Conservation (phyloP, 2,888 invertebrate species). For the Siphonodentalium dalli region DNA sequence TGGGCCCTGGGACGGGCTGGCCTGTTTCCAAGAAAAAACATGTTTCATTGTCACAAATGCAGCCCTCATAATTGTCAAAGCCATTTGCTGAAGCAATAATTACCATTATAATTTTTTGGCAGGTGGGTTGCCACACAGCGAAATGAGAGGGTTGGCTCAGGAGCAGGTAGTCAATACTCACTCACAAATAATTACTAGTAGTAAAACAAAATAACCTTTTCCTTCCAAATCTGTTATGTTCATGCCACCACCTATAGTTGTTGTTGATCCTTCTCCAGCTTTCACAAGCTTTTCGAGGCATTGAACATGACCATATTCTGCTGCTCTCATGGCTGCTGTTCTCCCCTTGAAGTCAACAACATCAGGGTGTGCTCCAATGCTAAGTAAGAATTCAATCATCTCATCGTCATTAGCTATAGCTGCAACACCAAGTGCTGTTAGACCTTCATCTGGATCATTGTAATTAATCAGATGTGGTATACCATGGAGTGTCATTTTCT, state of each 20-base stretch:
- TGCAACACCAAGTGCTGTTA: slow-evolving; percentile 62
- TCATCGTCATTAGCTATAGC: slow-evolving; percentile 62
- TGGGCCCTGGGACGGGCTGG: too few species aligned
- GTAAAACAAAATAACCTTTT: slow-evolving; percentile 50
- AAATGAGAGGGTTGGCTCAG: too few species aligned
- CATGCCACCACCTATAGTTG: slow-evolving; percentile 62
- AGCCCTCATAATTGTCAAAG: too few species aligned
- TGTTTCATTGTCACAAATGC: too few species aligned
- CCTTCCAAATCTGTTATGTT: slow-evolving; percentile 60
- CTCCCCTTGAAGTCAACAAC: slow-evolving; percentile 62
- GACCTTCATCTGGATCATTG: slow-evolving; percentile 61
- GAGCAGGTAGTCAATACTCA: too few species aligned
- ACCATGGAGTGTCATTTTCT: slow-evolving; percentile 61
- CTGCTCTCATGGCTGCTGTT: slow-evolving; percentile 64
- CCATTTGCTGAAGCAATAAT: too few species aligned
- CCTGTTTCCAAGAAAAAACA: too few species aligned
- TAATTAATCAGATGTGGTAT: slow-evolving; percentile 64
- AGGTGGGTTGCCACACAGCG: too few species aligned
- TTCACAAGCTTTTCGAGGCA: slow-evolving; percentile 58
- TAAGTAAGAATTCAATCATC: slow-evolving; percentile 62
- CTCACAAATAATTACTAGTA: not conserved
- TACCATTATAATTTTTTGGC: too few species aligned
- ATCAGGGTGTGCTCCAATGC: slow-evolving; percentile 64
- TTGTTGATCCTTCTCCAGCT: too few species aligned
- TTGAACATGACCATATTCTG: slow-evolving; percentile 64